Evolutionary conservation across 2,113 vertebrate species (phyloP), one percentile per base, ranked within the genome.

Genomic region (Pterocles burchelli): DNA sequence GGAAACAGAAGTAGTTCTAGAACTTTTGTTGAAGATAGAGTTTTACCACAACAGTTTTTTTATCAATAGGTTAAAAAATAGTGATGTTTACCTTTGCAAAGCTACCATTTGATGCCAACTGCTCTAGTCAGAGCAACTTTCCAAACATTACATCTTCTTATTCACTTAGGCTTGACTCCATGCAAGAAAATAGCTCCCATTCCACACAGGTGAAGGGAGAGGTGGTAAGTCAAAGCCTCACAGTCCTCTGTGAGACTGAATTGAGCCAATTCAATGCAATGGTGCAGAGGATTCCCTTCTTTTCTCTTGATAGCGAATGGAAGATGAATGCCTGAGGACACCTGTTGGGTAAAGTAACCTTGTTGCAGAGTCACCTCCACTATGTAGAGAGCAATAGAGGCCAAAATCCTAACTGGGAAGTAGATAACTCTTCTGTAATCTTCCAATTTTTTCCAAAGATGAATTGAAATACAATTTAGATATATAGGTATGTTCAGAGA

Each of bases 261-360:
- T 36, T 1, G 4, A 74, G 9, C 11, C 25, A 66, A 7, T 43
- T 41, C 67, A 74, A 6, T 33, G 10, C 33, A 14, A 31, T 63
- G 34, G 2, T n/a, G 25, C 20, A 19, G 49, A n/a, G 17, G 8
- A 67, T 49, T 78, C 33, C 31, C 19, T 61, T 2, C 3, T 85
- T 81, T 88, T 41, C 46, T 52, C 26, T 65, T 52, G 4, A 8
- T 59, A 24, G 34, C 2, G 1, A 7, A 3, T 54, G 18, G 51
- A 81, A 70, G 12, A 46, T 55, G 0, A 1, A 18, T 31, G 7
- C 28, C 11, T 61, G 34, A 82, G 29, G 8, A 14, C 1, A 1
- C 43, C 38, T 65, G 2, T 26, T 67, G 57, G 29, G 33, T 51
- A 9, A 54, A 74, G 5, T 2, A 11, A 54, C 9, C 6, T 52